These are phyloP conservation scores for Thera obeliscata DNA, from an alignment of 2,888 invertebrate genomes.

Conservation along the genomic window DNA sequence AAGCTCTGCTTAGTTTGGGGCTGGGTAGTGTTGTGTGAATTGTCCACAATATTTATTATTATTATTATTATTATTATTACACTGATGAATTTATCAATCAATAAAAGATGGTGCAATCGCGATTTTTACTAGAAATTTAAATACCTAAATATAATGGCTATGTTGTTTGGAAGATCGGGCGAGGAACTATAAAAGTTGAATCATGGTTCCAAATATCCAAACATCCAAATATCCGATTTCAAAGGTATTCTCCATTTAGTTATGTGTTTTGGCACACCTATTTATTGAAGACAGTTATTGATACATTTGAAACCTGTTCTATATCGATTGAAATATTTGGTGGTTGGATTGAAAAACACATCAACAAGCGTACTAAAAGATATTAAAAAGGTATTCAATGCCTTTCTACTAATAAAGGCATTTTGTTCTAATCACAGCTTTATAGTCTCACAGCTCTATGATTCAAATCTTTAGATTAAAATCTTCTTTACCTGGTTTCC, in stretches of 20 bases:
- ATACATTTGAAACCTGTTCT: constrained; percentile 31
- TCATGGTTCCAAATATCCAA: constrained; percentile 25
- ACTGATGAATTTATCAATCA: too few species aligned
- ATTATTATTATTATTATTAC: too few species aligned
- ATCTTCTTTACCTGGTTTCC: constrained; percentile 82
- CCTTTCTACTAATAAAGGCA: too few species aligned
- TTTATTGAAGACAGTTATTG: constrained; percentile 31
- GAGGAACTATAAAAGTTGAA: constrained; percentile 19
- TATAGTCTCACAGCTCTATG: too few species aligned
- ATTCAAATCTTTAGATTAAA: background rate
- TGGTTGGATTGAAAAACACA: constrained; percentile 16
- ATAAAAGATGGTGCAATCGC: too few species aligned
- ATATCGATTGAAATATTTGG: constrained; percentile 25
- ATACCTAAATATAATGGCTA: constrained; percentile 6
- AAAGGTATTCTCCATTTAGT: constrained; percentile 11
- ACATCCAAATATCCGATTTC: constrained; percentile 25
- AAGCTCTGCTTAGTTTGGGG: too few species aligned
- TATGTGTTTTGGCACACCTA: constrained; percentile 16
- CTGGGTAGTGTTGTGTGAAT: too few species aligned
- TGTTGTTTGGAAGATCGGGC: background rate
- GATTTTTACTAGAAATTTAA: background rate
- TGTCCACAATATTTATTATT: too few species aligned
- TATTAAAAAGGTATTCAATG: background rate
- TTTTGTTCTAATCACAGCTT: too few species aligned
- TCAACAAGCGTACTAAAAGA: background rate